Percentiles rank a stretch among this genome's conserved stretches.
phyloP scores from a whole-genome alignment of 2,797 vertebrate genomes.

The Sarcophilus harrisii region DNA sequence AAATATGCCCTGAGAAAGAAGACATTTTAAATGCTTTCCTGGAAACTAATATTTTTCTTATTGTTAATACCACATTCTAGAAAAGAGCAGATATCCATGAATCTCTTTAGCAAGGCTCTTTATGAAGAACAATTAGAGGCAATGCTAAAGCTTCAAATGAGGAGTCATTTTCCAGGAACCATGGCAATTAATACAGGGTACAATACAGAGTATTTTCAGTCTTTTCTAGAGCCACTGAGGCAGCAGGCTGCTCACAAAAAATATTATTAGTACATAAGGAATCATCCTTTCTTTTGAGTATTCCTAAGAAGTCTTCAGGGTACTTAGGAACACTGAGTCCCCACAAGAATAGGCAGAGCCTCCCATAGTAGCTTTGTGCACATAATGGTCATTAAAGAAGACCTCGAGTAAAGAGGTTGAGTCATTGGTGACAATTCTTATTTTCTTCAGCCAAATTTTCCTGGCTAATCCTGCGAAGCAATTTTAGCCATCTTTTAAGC shows the following conservation, averaged over 20 bases:
- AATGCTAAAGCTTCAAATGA: conserved; percentile 39
- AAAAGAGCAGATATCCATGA: background rate
- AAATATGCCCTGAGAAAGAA: background rate
- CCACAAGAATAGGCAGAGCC: conserved; percentile 7
- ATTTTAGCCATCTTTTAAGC: background rate
- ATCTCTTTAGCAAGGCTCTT: conserved; percentile 8
- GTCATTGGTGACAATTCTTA: background rate
- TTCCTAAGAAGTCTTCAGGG: conserved; percentile 25
- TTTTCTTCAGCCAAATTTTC: conserved; percentile 17
- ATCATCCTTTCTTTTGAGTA: background rate
- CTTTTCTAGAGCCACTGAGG: background rate
- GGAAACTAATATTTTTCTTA: background rate
- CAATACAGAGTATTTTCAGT: background rate
- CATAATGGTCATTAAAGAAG: background rate
- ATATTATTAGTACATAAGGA: background rate
- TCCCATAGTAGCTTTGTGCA: background rate
- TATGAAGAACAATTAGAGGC: conserved; percentile 28
- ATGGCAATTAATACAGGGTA: background rate
- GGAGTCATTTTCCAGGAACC: background rate
- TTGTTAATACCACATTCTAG: background rate
- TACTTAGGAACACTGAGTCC: conserved; percentile 7
- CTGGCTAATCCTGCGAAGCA: background rate
- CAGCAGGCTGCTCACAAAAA: background rate
- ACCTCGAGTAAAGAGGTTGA: background rate
- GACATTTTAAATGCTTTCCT: background rate